Evolutionary conservation across 2,888 invertebrate genomes (phyloP).

Genomic region (Hecatera dysodea): DNA sequence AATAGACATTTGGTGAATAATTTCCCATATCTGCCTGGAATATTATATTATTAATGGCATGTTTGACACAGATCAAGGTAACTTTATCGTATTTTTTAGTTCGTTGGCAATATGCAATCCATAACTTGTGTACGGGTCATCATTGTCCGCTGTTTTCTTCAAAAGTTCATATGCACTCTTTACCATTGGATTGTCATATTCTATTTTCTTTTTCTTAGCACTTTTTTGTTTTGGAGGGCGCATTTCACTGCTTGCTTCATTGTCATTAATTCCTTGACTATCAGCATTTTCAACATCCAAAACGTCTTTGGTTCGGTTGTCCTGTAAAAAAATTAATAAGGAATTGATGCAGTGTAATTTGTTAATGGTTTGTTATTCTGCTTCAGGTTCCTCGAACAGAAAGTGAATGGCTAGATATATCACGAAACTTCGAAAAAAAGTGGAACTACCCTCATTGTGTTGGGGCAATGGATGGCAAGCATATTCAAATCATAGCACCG

Average conservation of each 20-base stretch:
- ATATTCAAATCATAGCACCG: no score
- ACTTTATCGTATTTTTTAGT: slow-evolving; percentile 28
- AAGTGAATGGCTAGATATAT: no score
- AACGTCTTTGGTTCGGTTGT: no score
- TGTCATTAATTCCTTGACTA: slow-evolving; percentile 31
- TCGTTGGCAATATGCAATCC: slow-evolving; percentile 28
- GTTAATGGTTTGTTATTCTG: no score
- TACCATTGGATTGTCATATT: slow-evolving; percentile 21
- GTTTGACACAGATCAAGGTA: slow-evolving; percentile 24
- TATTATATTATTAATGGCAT: slow-evolving; percentile 42
- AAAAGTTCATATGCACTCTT: slow-evolving; percentile 31
- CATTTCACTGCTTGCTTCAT: slow-evolving; percentile 29
- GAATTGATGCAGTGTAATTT: no score
- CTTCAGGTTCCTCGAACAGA: no score
- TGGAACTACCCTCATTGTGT: background rate
- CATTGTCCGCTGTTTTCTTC: slow-evolving; percentile 33
- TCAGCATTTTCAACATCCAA: slow-evolving; percentile 23
- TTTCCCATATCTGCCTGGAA: slow-evolving; percentile 39
- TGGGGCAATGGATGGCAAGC: background rate
- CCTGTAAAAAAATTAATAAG: no score
- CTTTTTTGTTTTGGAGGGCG: slow-evolving; percentile 25
- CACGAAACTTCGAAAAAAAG: background rate
- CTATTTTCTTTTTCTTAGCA: slow-evolving; percentile 20
- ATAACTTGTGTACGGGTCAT: slow-evolving; percentile 25
- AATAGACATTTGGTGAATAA: slow-evolving; percentile 43